Conservation (phyloP, 2,888 invertebrate species). For the Allacma fusca region DNA sequence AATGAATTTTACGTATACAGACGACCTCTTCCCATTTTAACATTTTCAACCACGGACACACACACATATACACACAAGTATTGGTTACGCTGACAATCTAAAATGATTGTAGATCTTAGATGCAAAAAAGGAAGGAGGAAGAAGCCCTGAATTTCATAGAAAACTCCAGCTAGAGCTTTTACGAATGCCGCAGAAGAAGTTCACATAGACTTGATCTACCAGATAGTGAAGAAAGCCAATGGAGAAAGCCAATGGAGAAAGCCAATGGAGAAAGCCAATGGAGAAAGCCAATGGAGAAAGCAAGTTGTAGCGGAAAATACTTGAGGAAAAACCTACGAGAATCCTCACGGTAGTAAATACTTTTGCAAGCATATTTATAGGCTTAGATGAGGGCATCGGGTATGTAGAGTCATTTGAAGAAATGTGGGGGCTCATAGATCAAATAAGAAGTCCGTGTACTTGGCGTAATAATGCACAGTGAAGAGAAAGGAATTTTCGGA, state of each 20-base stretch:
- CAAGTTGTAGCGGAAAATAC: neutral
- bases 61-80: too few relatives aligned
- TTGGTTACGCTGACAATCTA: too few relatives aligned
- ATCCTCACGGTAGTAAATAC: constrained; percentile 14
- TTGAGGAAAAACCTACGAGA: neutral
- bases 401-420: constrained; percentile 18
- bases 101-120: too few relatives aligned
- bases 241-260: too few relatives aligned
- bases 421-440: constrained; percentile 19
- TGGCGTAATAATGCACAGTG: constrained; percentile 27
- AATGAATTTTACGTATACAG: neutral
- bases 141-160: too few relatives aligned
- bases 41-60: too few relatives aligned
- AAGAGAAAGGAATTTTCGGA: constrained; percentile 38
- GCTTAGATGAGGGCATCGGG: neutral
- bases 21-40: neutral
- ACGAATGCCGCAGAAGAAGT: too few relatives aligned
- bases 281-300: neutral
- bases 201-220: too few relatives aligned
- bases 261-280: neutral
- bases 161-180: too few relatives aligned
- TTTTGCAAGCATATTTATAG: constrained; percentile 23
- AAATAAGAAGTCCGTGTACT: neutral
- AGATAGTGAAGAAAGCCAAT: too few relatives aligned
- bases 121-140: too few relatives aligned